Percentiles rank a stretch among this genome's conserved stretches.
These are phyloP conservation scores for Seriola quinqueradiata DNA, from an alignment of 2,113 vertebrate species.

Conservation along the genomic window DNA sequence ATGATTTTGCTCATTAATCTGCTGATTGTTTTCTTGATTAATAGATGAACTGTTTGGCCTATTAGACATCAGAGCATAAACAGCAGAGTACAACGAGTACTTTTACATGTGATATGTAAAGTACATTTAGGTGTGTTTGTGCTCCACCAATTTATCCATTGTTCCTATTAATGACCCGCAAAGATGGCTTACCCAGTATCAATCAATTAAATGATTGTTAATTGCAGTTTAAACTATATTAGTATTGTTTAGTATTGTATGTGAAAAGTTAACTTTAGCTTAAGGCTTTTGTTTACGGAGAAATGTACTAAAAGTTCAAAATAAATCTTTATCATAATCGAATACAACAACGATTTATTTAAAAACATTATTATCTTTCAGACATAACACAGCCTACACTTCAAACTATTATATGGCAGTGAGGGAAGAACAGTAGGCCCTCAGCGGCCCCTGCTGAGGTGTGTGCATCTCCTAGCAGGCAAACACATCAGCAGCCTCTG, in stretches of 20 bases:
- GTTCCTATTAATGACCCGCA: neutral
- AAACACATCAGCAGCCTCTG: slow-evolving; percentile 66
- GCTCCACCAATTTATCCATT: neutral
- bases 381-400: slow-evolving; percentile 14
- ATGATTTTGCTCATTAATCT: neutral
- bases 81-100: neutral
- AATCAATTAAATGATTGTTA: slow-evolving; percentile 14
- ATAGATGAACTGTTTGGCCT: neutral
- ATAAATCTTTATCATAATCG: neutral
- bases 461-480: slow-evolving; percentile 56
- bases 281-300: neutral
- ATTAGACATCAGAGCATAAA: neutral
- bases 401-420: slow-evolving; percentile 48
- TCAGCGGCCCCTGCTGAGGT: slow-evolving; percentile 37
- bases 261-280: neutral
- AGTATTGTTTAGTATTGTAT: neutral
- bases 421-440: slow-evolving; percentile 56
- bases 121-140: neutral
- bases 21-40: neutral
- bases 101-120: neutral
- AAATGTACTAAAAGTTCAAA: slow-evolving; percentile 1
- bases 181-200: slow-evolving; percentile 12
- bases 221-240: slow-evolving; percentile 11
- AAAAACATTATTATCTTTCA: slow-evolving; percentile 37
- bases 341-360: slow-evolving; percentile 6